phyloP scores from a whole-genome alignment of 2,113 vertebrate species.

The Pungitius pungitius region DNA sequence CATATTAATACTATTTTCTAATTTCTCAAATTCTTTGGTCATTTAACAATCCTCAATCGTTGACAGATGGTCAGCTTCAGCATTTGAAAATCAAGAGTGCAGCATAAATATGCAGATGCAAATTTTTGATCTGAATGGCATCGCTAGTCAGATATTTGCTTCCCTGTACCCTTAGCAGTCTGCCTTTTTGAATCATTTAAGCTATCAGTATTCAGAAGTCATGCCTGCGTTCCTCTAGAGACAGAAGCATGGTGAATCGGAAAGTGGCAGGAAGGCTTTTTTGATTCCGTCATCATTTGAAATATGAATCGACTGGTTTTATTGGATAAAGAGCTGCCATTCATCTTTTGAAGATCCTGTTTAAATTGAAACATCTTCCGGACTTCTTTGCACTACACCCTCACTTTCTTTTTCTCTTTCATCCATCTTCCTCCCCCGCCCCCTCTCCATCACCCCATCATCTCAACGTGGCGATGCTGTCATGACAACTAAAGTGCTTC shows the following conservation, averaged over 20 bases:
- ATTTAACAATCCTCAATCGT: neutral
- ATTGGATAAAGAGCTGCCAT: slow-evolving; percentile 37
- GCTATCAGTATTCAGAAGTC: slow-evolving; percentile 14
- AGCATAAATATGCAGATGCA: neutral
- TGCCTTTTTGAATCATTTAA: slow-evolving; percentile 14
- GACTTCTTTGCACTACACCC: slow-evolving; percentile 20
- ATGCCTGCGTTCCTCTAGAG: slow-evolving; percentile 5
- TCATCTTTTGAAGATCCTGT: slow-evolving; percentile 49
- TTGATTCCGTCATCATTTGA: slow-evolving; percentile 43
- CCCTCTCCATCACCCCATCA: slow-evolving; percentile 59
- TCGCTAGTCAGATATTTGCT: neutral
- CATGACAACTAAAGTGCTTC: slow-evolving; percentile 78
- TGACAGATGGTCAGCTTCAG: no score
- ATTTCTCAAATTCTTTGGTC: neutral
- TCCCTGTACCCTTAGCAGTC: neutral
- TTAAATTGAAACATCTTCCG: slow-evolving; percentile 17
- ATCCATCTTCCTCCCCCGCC: slow-evolving; percentile 14
- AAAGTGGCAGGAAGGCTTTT: slow-evolving; percentile 40
- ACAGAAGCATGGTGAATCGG: slow-evolving; percentile 11
- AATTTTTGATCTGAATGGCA: neutral
- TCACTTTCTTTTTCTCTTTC: neutral
- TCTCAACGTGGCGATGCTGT: slow-evolving; percentile 57
- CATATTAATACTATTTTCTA: neutral
- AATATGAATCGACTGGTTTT: slow-evolving; percentile 55
- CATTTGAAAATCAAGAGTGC: neutral